phyloP scores from a whole-genome alignment of 1,140 invertebrate species.

The Lepidotrigona ventralis region DNA sequence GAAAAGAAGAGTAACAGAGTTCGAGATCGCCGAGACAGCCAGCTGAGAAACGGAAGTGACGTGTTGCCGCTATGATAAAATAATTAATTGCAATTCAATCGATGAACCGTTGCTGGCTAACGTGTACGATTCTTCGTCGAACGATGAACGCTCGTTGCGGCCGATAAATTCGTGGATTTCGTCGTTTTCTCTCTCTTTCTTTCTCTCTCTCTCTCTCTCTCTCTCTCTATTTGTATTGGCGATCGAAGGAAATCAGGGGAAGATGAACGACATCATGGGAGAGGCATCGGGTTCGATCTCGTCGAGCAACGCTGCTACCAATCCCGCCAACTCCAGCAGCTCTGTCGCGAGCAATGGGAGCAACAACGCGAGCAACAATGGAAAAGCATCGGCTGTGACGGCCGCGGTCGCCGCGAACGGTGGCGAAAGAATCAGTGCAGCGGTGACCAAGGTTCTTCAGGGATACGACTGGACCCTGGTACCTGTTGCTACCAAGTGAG shows the following conservation, averaged over 20 bases:
- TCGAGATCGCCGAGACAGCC: neutral
- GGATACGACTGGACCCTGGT: slow-evolving; percentile 94
- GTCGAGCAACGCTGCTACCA: slow-evolving; percentile 14
- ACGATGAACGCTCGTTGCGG: slow-evolving; percentile 32
- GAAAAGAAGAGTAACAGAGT: neutral
- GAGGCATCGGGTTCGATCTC: slow-evolving; percentile 49
- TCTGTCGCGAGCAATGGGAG: slow-evolving; percentile 48
- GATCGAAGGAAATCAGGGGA: slow-evolving; percentile 35
- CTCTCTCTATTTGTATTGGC: neutral
- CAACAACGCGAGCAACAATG: slow-evolving; percentile 57
- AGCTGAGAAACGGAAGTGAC: slow-evolving; percentile 34
- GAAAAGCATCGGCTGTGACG: slow-evolving; percentile 35
- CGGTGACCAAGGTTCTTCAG: slow-evolving; percentile 87
- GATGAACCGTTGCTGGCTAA: slow-evolving; percentile 19
- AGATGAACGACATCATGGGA: slow-evolving; percentile 62
- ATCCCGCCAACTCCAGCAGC: neutral
- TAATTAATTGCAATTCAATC: slow-evolving; percentile 23
- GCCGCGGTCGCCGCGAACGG: slow-evolving; percentile 58
- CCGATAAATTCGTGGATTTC: slow-evolving; percentile 41
- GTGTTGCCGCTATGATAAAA: slow-evolving; percentile 40
- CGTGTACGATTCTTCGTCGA: neutral
- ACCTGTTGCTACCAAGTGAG: slow-evolving; percentile 89
- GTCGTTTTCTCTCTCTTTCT: neutral
- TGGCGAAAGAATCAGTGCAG: slow-evolving; percentile 85
- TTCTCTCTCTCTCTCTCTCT: too few species aligned